phyloP scores from a whole-genome alignment of 2,113 vertebrate species.

The Lagopus muta region DNA sequence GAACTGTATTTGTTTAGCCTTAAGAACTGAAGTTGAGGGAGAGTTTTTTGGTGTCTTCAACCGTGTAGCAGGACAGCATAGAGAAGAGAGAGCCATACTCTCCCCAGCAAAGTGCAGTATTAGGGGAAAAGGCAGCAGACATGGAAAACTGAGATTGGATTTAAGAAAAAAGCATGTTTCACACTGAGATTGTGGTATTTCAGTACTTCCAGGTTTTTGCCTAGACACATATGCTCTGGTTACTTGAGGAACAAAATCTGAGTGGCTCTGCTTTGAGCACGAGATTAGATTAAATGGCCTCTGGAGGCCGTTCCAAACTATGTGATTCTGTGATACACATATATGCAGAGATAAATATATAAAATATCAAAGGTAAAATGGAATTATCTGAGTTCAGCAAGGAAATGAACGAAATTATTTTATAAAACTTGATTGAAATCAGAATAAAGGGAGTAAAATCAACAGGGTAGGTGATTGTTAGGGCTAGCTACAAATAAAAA shows the following conservation, averaged over 20 bases:
- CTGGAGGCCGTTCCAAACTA: neutral
- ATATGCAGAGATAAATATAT: fast-evolving
- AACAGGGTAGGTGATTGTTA: neutral
- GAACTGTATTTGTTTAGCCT: neutral
- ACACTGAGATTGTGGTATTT: neutral
- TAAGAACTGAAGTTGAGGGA: neutral
- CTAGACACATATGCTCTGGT: neutral
- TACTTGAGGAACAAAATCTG: neutral
- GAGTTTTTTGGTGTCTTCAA: neutral
- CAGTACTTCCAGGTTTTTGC: fast-evolving
- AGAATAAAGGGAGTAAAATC: neutral
- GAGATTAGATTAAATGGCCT: neutral
- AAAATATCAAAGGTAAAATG: neutral
- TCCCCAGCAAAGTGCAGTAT: neutral
- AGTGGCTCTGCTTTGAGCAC: neutral
- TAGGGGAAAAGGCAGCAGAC: neutral
- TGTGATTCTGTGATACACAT: neutral
- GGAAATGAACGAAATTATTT: neutral
- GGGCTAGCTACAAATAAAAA: neutral
- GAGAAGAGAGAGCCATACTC: neutral
- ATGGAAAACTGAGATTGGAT: neutral
- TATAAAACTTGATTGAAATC: neutral
- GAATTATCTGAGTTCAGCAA: neutral
- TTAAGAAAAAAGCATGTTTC: neutral
- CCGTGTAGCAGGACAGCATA: neutral